Evolutionary conservation across 2,113 vertebrate genomes (phyloP), one percentile per base, ranked within the genome.

Genomic region (Balaenoptera acutorostrata): DNA sequence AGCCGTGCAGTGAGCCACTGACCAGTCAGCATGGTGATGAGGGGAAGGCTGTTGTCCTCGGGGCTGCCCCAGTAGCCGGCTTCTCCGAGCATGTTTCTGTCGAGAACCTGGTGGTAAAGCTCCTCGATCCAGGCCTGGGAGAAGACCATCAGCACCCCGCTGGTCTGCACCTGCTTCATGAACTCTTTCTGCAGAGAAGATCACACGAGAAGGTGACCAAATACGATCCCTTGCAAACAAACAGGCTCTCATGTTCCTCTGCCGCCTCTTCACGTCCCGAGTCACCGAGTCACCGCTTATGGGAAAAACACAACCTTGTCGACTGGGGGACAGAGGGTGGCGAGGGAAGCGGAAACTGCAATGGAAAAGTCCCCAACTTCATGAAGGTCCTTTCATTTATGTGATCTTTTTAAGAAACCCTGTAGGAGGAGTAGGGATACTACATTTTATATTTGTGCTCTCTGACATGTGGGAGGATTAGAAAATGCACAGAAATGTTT

Each of bases 91-190:
- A 99, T 99, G 98, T 99, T 99, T 80, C 99, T 99, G 95, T 99
- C 99, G 1, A 99, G 97, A 46, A 99, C 99, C 97, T 99, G 99
- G 71, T 99, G 99, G 98, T 99, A 99, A 1, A 99, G 98, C 78
- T 99, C 99, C 98, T 99, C 99, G 2, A 99, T 99, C 99, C 99
- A 99, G 87, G 99, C 98, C 98, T 99, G 99, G 52, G 99, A 99
- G 98, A 99, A 99, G 39, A 99, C 99, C 98, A 99, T 99, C 21
- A 99, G 97, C 80, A 99, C 99, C 0, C 99, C 99, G 25, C 99
- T 99, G 98, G 98, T 99, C 97, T 99, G 99, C 80, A 99, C 98
- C 97, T 99, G 99, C 96, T 99, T 99, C 98, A 99, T 99, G 99
- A 99, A 99, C 97, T 99, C 99, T 94, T 99, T 99, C 99, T 99